Conservation (phyloP, 2,113 vertebrate species). For the Serinus canaria region DNA sequence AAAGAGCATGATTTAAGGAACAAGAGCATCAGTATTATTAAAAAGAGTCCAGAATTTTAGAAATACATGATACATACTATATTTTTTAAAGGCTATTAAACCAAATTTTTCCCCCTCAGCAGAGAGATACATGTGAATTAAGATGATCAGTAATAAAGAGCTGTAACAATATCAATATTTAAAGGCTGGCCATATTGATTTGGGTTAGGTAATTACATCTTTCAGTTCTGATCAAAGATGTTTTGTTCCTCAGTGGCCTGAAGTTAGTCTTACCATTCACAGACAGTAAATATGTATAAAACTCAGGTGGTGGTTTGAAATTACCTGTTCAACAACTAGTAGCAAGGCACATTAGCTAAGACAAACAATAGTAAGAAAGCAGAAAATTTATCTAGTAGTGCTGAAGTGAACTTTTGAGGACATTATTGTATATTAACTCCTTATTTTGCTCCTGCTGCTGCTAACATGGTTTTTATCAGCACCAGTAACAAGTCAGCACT, state of each 20-base stretch:
- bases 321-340: background rate
- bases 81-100: background rate
- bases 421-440: background rate
- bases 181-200: background rate
- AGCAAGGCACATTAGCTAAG: background rate
- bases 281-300: background rate
- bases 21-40: background rate
- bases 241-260: background rate
- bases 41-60: background rate
- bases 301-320: background rate
- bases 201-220: background rate
- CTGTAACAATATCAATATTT: background rate
- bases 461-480: background rate
- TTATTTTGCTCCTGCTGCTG: background rate
- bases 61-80: background rate
- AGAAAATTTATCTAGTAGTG: background rate
- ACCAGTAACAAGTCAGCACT: background rate
- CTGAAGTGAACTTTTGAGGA: background rate
- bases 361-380: background rate
- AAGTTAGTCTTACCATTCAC: background rate
- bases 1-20: background rate
- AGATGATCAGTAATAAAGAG: background rate
- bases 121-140: background rate
- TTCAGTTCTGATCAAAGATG: background rate
- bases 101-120: rapidly evolving